Evolutionary conservation across 2,797 vertebrate species (phyloP), one percentile per base, ranked within the genome.

Genomic region (Liparis tanakae): DNA sequence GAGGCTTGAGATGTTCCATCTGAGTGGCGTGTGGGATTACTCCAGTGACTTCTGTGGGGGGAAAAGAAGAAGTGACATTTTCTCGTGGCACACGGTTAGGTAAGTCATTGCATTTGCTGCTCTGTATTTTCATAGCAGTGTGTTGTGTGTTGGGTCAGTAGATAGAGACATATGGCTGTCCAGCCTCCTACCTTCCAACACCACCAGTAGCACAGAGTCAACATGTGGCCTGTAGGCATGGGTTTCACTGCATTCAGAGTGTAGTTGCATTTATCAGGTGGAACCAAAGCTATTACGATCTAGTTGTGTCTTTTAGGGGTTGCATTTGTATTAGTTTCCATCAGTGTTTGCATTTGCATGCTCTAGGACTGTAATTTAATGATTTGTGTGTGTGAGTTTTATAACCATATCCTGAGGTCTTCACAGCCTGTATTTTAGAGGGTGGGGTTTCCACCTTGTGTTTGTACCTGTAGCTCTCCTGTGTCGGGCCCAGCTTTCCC

Each of bases 401-500:
- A 41, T 56, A 70, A 72, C 30, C 34, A 61, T 68, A 60, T 70
- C 61, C 71, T 51, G 70, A 73, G 84, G 86, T 79, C 76, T 59
- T 80, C 30, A 18, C 25, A 53, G 72, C 63, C 66, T 83, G 72
- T 70, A 14, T 30, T 30, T 30, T 78, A 51, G 22, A 68, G 79
- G 81, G 70, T 79, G 86, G 82, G 83, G 71, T 75, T 84, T 66
- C 81, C 81, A 65, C 71, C 66, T 87, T 82, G 37, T 83, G 88
- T 86, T 74, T 79, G 77, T 87, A 89, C 90, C 87, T 91, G 87
- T 81, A 74, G 74, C 50, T 37, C 53, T 63, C 41, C 61, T 65
- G 71, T 72, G 51, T 74, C 51, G 53, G 64, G 54, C 25, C 75
- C 44, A 73, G 79, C 72, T 85, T 88, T 36, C 83, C 74, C 76